Evolutionary conservation across 2,797 vertebrate genomes (phyloP).

Genomic region (Paedocypris micromegethes): DNA sequence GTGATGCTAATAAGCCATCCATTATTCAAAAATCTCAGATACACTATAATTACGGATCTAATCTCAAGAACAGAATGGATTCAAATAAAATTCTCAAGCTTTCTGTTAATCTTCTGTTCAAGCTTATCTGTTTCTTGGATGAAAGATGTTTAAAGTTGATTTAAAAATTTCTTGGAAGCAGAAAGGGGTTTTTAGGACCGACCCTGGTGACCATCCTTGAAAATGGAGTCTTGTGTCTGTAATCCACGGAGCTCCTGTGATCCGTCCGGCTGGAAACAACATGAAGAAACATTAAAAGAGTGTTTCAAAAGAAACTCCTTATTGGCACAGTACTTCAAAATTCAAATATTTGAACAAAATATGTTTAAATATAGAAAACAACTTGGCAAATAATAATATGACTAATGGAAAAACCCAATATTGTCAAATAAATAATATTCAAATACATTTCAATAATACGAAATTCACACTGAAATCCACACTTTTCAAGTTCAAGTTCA

Average conservation of each 20-base stretch:
- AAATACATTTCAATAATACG: too few relatives aligned
- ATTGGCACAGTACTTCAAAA: too few relatives aligned
- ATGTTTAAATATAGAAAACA: too few relatives aligned
- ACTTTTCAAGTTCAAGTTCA: too few relatives aligned
- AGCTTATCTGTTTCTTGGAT: neutral
- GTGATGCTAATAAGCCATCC: conserved; percentile 71
- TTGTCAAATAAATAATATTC: too few relatives aligned
- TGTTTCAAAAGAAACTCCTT: too few relatives aligned
- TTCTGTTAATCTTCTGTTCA: conserved; percentile 51
- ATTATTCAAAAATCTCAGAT: conserved; percentile 69
- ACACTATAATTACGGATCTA: conserved; percentile 67
- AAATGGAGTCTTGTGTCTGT: conserved; percentile 53
- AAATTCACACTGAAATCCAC: too few relatives aligned
- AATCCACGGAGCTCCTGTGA: conserved; percentile 22
- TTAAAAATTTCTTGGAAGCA: conserved; percentile 45
- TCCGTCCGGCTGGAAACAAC: conserved; percentile 52
- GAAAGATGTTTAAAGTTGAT: too few relatives aligned
- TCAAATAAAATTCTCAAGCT: conserved; percentile 60
- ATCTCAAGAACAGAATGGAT: conserved; percentile 68
- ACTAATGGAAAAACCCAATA: too few relatives aligned
- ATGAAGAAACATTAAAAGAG: neutral
- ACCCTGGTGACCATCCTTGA: conserved; percentile 62
- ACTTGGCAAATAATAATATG: too few relatives aligned
- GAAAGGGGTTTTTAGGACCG: conserved; percentile 65
- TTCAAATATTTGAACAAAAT: too few relatives aligned